Percentiles rank a stretch among this genome's conserved stretches.
These are phyloP conservation scores for Drosophila ambigua DNA, from an alignment of 1,140 invertebrate species.

Conservation along the genomic window DNA sequence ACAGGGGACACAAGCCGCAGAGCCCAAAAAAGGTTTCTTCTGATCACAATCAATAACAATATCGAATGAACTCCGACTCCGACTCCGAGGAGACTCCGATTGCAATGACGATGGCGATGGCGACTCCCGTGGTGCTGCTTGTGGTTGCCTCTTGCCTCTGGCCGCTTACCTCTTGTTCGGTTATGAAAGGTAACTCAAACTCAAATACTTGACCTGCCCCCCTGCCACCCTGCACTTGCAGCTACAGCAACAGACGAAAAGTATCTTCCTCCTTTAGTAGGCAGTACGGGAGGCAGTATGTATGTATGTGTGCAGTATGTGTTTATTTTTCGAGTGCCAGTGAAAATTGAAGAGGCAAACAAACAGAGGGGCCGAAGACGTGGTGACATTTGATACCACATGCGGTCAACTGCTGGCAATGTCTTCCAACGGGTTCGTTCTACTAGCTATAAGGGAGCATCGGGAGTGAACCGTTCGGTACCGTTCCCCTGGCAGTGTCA, in stretches of 20 bases:
- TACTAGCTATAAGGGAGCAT: conserved; percentile 44
- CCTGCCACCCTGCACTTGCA: conserved; percentile 61
- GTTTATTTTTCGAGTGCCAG: conserved; percentile 27
- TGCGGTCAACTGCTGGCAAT: conserved; percentile 61
- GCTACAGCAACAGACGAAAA: conserved; percentile 58
- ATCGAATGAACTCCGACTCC: conserved; percentile 71
- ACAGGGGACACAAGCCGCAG: conserved; percentile 42
- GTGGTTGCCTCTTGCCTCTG: conserved; percentile 41
- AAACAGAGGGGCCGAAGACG: conserved; percentile 18
- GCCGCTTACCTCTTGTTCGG: conserved; percentile 27
- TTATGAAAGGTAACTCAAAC: conserved; percentile 64
- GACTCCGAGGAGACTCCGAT: conserved; percentile 8
- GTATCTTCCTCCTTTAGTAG: conserved; percentile 52
- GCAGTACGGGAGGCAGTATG: neutral
- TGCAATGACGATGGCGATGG: conserved; percentile 2
- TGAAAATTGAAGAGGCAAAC: conserved; percentile 42
- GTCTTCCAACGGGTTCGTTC: conserved; percentile 31
- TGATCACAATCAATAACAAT: conserved; percentile 74
- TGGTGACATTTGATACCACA: conserved; percentile 71
- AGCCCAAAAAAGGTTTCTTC: conserved; percentile 64
- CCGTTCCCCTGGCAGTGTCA: conserved; percentile 19
- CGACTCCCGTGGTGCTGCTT: conserved; percentile 66
- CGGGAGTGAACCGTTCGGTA: conserved; percentile 13
- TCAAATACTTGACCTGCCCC: conserved; percentile 65
- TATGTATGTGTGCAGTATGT: neutral